Conservation (phyloP, 2,888 invertebrate genomes). For the Drosophila borealis region DNA sequence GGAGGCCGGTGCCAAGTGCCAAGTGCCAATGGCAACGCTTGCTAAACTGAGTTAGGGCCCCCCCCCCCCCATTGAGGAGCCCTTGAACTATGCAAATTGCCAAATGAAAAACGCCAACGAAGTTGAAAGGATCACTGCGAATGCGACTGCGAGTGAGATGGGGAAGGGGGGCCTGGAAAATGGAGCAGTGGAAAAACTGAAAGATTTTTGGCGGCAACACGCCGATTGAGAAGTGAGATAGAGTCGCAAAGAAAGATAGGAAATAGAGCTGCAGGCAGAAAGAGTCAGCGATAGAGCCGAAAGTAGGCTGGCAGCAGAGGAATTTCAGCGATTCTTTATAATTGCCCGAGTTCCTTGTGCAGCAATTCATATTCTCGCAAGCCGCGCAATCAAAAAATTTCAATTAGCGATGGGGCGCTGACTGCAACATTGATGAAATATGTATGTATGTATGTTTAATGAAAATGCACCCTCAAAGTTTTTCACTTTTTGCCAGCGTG, state of each 20-base stretch:
- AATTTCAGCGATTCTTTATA: conserved; percentile 9
- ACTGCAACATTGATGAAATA: conserved; percentile 34
- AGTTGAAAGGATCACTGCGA: conserved; percentile 32
- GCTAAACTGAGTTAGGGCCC: conserved; percentile 56
- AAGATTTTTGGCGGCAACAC: conserved; percentile 44
- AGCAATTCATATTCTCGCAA: conserved; percentile 17
- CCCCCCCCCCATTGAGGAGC: conserved; percentile 42
- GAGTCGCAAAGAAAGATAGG: not conserved
- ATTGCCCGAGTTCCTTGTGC: conserved; percentile 11
- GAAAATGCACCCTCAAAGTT: conserved; percentile 39
- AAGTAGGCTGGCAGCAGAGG: conserved; percentile 18
- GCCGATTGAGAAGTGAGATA: conserved; percentile 16
- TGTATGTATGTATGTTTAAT: conserved; percentile 21
- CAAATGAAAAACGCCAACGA: conserved; percentile 62
- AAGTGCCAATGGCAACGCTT: conserved; percentile 44
- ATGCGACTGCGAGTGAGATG: not conserved
- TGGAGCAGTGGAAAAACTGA: conserved; percentile 29
- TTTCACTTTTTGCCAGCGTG: conserved; percentile 31
- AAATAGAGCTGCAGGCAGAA: not conserved
- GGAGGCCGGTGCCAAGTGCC: conserved; percentile 36
- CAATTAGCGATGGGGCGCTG: conserved; percentile 48
- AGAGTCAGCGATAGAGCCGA: not conserved
- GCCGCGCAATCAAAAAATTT: conserved; percentile 42
- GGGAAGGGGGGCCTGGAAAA: not conserved
- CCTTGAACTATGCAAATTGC: conserved; percentile 77